Percentiles rank a stretch among this genome's conserved stretches.
These are phyloP conservation scores for Euproctis similis DNA, from an alignment of 2,888 invertebrate species.

Conservation along the genomic window DNA sequence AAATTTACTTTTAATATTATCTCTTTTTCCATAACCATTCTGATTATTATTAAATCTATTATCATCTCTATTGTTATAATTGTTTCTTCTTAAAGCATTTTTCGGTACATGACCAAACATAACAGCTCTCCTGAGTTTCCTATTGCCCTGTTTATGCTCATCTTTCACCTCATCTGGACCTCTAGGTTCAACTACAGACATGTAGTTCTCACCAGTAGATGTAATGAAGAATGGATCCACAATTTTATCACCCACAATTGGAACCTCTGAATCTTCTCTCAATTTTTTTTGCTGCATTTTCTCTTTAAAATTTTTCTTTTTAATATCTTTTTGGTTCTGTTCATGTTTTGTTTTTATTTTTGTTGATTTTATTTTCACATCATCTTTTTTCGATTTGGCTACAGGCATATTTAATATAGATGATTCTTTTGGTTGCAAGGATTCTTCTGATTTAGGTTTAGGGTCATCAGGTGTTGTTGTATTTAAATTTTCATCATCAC, in stretches of 20 bases:
- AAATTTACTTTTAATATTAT: constrained; percentile 9
- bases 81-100: constrained; percentile 37
- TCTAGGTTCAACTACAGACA: constrained; percentile 61
- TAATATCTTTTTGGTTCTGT: constrained; percentile 46
- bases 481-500: neutral
- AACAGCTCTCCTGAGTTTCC: constrained; percentile 57
- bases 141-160: constrained; percentile 56
- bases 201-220: constrained; percentile 58
- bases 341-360: constrained; percentile 5
- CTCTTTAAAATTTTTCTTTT: constrained; percentile 56
- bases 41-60: constrained; percentile 20
- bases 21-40: constrained; percentile 24
- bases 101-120: constrained; percentile 63
- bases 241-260: constrained; percentile 36
- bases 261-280: constrained; percentile 35
- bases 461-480: neutral
- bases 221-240: constrained; percentile 69
- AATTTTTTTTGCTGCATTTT: constrained; percentile 50
- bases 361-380: neutral
- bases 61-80: constrained; percentile 18
- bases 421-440: no score
- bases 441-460: neutral
- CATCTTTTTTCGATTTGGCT: neutral
- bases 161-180: constrained; percentile 64
- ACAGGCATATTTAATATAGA: no score